Base-by-base conservation (phyloP, 1,140 invertebrate species). In the Zaprionus nigranus region DNA sequence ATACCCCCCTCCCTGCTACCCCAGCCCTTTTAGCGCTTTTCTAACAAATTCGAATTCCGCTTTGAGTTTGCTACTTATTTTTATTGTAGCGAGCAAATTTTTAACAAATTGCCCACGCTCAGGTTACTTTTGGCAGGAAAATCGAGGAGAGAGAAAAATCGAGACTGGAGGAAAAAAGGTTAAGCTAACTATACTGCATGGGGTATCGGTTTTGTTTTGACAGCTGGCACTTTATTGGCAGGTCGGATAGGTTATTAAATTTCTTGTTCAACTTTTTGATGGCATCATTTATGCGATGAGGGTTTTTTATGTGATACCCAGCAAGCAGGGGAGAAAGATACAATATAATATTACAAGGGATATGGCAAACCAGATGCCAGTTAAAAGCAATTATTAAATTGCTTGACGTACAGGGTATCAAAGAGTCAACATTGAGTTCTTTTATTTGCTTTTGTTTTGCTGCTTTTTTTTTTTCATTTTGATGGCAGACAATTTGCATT, bases 201-300 rank as follows among this genome's bases (percentile, higher is more conserved):
- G 43, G 68, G 72, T 57, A 63, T 65, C 70, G 76, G 57, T 38
- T 72, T 58, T 87, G 84, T 87, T 87, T 87, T 73, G 82, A 84
- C 84, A 88, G 84, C 84, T 87, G 85, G 64, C 84, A 88, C 53
- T 84, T 90, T 76, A 88, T 88, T 81, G 84, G 80, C 80, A 83
- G 78, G 74, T 74, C 66, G 61, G 70, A 54, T 56, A 68, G 70
- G 51, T 87, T 88, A 88, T 88, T 84, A 87, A 87, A 86, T 86
- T 86, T 86, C 72, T 69, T 79, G 57, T 64, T 43, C 62, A 85
- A 86, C 82, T 82, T 87, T 87, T 74, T 87, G 79, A 87, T 84
- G 78, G 67, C 84, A 83, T 84, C 70, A 87, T 87, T 87, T 78
- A n/a, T 46, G 40, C 46, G 57, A 22, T 22, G 38, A 69, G 22